phyloP scores from a whole-genome alignment of 2,113 vertebrate genomes.

The Anoplopoma fimbria region DNA sequence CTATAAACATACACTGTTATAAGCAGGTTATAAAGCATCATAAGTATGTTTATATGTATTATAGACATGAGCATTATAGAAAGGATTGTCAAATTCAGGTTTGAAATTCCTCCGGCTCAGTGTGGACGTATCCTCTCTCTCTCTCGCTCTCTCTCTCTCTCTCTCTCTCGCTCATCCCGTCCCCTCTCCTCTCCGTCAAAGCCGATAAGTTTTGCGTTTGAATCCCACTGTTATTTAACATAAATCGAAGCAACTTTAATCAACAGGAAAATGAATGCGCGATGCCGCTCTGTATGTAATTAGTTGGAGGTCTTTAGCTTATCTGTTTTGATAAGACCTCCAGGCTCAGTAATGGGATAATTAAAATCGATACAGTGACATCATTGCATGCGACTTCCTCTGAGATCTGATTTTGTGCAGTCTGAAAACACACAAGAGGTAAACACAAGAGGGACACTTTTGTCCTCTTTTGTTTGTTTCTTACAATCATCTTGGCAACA shows the following conservation, averaged over 20 bases:
- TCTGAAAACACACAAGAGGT: conserved; percentile 2
- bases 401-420: conserved; percentile 51
- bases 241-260: conserved; percentile 80
- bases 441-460: background rate
- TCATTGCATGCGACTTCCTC: conserved; percentile 65
- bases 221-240: conserved; percentile 74
- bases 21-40: background rate
- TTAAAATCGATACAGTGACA: conserved; percentile 76
- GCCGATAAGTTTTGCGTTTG: conserved; percentile 69
- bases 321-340: conserved; percentile 75
- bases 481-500: background rate
- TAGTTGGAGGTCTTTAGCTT: conserved; percentile 76
- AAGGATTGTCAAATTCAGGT: background rate
- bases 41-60: background rate
- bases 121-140: background rate
- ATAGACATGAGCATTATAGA: background rate
- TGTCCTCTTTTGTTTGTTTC: conserved; percentile 19
- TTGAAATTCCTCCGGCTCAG: background rate
- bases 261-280: conserved; percentile 72
- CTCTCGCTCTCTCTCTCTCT: background rate
- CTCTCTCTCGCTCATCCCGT: background rate
- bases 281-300: conserved; percentile 62
- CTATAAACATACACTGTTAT: background rate
- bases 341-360: conserved; percentile 75
- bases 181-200: conserved; percentile 39